These are phyloP conservation scores for Apodemia mormo DNA, from an alignment of 2,888 invertebrate genomes.

Conservation along the genomic window DNA sequence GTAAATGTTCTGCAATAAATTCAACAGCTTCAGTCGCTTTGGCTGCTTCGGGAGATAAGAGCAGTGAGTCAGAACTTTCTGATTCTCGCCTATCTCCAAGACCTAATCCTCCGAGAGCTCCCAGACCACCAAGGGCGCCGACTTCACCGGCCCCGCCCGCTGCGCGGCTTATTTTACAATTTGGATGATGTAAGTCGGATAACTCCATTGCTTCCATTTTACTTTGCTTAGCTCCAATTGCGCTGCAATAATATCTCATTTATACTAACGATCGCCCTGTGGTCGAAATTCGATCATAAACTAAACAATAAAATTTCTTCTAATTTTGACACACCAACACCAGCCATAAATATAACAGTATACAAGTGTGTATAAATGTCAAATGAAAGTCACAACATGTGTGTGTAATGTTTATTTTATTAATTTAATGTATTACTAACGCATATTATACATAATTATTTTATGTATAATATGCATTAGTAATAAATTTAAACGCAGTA, in stretches of 20 bases:
- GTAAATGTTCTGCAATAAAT: constrained; percentile 98
- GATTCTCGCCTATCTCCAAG: constrained; percentile 91
- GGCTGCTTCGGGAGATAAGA: constrained; percentile 95
- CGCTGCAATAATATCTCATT: constrained; percentile 62
- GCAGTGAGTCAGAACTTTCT: constrained; percentile 94
- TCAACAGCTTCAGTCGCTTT: constrained; percentile 98
- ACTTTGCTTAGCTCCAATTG: constrained; percentile 87
- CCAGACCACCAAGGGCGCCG: constrained; percentile 79
- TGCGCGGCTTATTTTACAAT: constrained; percentile 96
- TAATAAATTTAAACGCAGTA: too few relatives aligned
- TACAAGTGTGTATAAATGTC: too few relatives aligned
- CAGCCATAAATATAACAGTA: too few relatives aligned
- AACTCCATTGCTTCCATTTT: constrained; percentile 97
- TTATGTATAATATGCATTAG: too few relatives aligned
- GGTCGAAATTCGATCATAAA: too few relatives aligned
- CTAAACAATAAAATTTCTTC: too few relatives aligned
- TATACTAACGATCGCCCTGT: constrained; percentile 20
- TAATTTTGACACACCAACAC: too few relatives aligned
- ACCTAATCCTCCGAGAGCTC: constrained; percentile 83
- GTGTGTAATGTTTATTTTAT: too few relatives aligned
- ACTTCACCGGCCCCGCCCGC: constrained; percentile 78
- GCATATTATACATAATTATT: too few relatives aligned
- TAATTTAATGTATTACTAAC: too few relatives aligned
- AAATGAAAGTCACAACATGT: too few relatives aligned
- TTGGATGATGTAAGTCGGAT: constrained; percentile 96